Evolutionary conservation across 2,888 invertebrate species (phyloP).

Genomic region (Chrysodeixis includens): DNA sequence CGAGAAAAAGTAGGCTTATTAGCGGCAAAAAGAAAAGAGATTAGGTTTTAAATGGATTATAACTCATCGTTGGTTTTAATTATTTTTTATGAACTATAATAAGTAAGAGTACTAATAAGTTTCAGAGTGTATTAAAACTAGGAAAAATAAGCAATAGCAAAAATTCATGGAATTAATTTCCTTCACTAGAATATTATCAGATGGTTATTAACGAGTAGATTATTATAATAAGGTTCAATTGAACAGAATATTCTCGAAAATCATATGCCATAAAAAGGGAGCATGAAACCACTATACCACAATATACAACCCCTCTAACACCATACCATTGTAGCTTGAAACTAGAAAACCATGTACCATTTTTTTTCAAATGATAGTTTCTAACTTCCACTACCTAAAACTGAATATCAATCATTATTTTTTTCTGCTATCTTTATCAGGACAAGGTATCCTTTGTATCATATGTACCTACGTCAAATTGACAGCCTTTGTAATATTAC

Average conservation of each 20-base stretch:
- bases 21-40: background rate
- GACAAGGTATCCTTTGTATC: slow-evolving; percentile 6
- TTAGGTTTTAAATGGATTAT: background rate
- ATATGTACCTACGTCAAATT: slow-evolving; percentile 3
- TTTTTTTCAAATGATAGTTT: no score
- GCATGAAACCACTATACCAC: no score
- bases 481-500: slow-evolving; percentile 4
- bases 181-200: no score
- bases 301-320: no score
- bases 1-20: background rate
- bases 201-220: no score
- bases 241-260: no score
- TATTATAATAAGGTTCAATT: no score
- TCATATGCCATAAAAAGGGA: no score
- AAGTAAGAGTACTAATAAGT: background rate
- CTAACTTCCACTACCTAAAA: no score
- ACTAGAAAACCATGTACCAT: no score
- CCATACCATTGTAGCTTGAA: no score
- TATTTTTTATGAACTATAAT: background rate
- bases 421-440: background rate
- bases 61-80: background rate
- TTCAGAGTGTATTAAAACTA: background rate
- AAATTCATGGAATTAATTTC: no score
- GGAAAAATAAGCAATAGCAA: background rate
- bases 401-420: background rate